These are phyloP conservation scores for Mionectes macconnelli DNA, from an alignment of 2,113 vertebrate genomes.

Conservation along the genomic window DNA sequence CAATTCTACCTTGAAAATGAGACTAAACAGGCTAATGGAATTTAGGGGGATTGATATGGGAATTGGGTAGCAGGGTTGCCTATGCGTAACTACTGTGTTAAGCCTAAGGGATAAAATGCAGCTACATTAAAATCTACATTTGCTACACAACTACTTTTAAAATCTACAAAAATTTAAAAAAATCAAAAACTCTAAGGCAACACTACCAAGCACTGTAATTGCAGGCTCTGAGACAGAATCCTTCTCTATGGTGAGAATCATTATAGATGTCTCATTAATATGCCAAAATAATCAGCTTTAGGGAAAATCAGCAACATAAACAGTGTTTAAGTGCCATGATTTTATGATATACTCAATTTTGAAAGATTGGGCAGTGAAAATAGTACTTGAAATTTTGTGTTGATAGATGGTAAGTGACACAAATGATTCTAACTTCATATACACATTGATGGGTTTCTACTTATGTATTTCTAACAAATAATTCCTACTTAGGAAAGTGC, in stretches of 20 bases:
- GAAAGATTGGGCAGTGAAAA: neutral
- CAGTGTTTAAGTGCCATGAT: neutral
- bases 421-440: neutral
- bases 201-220: neutral
- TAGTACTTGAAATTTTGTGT: neutral
- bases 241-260: neutral
- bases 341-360: neutral
- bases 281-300: neutral
- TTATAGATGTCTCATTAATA: neutral
- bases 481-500: neutral
- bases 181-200: no score
- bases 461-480: neutral
- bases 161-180: no score
- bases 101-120: no score
- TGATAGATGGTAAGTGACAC: neutral
- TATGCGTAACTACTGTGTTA: no score
- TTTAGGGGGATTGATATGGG: no score
- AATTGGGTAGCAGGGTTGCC: no score
- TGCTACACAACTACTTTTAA: no score
- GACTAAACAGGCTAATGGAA: no score
- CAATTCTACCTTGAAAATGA: no score
- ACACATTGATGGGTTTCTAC: neutral
- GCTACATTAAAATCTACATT: no score
- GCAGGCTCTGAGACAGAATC: neutral
- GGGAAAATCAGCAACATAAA: neutral